Base-by-base conservation (phyloP, 2,113 vertebrate genomes). In the Chamaetylas fuelleborni region DNA sequence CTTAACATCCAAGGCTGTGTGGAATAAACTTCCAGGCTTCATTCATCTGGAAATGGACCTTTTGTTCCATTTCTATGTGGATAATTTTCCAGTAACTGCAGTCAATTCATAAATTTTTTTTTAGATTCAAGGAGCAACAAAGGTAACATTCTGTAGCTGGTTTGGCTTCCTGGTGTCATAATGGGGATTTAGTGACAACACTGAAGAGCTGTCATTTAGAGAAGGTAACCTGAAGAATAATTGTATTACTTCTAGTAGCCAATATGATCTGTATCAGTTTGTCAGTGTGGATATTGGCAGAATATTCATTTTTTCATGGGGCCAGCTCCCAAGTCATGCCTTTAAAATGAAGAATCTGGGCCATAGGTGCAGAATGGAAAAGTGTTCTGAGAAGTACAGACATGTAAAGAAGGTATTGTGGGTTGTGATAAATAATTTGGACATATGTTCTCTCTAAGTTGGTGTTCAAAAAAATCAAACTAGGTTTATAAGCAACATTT, bases 311-410 rank as follows among this genome's bases (percentile, higher is more conserved):
- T 94, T 94, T 69, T 81, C 12, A 11, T 45, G 19, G 40, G 28
- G 34, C 28, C 18, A 22, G 1, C 12, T 86, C 31, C 19, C 0
- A 1, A 33, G 62, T 42, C 28, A 8, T 20, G 8, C 7, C 5
- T 70, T 64, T 81, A 80, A 69, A 34, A 9, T 62, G 56, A 85
- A 9, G 26, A 84, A 29, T 1, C 0, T 67, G 48, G 38, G 5
- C 43, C 14, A 9, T 33, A 34, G 24, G 8, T 56, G 10, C n/a
- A 53, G 25, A 76, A 61, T 25, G 9, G 8, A 12, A 29, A 42
- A 34, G 7, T 38, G 23, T 58, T 78, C 38, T 78, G 50, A 24
- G 23, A 61, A 42, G 4, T 66, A 29, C 11, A 45, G 26, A 26
- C 5, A 9, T 12, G 40, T 72, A n/a, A 60, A 50, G 34, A n/a